Evolutionary conservation across 2,113 vertebrate species (phyloP), one percentile per base, ranked within the genome.

Genomic region (Lepus europaeus): DNA sequence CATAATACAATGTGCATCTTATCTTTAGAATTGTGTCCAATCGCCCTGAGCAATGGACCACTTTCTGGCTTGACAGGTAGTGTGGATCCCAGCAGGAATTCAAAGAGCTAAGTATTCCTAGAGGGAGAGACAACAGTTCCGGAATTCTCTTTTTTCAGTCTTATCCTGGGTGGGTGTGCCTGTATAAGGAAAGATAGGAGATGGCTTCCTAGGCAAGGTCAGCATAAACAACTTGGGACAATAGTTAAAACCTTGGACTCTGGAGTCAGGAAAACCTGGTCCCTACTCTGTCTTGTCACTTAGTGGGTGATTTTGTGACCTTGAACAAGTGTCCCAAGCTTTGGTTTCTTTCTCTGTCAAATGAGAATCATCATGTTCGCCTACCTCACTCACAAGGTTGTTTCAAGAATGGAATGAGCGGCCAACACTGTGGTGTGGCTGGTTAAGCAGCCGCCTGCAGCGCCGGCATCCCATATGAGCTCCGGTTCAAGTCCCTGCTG

Each of bases 61-160:
- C 82, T 93, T 93, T 94, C 95, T 94, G 94, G 86, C 89, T 89
- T 91, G 91, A 91, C 73, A 90, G 74, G 81, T 93, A 78, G 3
- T 31, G 36, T 73, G 83, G 36, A 74, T 94, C 89, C 83, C 86
- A 36, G 36, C 70, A 64, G 84, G 64, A 94, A 89, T 82, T 93
- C 90, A 89, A 96, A 93, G 72, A 22, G n/a, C 86, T 81, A 70
- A 76, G 84, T 74, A 64, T 92, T 68, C 70, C 13, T 76, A 29
- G 84, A 81, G 29, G 39, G 84, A 81, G 29, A 77, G 82, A 69
- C 49, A 17, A 56, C 10, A 27, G 14, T 64, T 77, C 74, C 84
- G 2, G 0, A 92, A 63, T 82, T 45, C 64, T 27, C 80, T 39
- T 64, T 72, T 90, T 87, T 49, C 76, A 39, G 45, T 89, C 39